Conservation (phyloP, 1,140 invertebrate genomes). For the Agrilus planipennis region DNA sequence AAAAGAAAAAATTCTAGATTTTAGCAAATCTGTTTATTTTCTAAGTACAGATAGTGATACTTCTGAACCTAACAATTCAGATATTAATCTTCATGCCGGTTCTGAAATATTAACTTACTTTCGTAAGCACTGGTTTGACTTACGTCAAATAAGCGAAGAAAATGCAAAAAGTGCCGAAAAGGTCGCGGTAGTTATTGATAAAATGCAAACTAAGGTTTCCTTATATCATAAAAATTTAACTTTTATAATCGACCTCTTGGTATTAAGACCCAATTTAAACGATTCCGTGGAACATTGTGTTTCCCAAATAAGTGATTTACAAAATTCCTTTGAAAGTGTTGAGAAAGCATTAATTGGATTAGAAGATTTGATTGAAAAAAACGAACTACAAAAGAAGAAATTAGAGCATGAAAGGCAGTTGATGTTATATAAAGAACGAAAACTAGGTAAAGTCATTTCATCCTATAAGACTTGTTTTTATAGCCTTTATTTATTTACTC, state of each 20-base stretch:
- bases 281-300: constrained; percentile 44
- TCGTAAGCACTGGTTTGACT: constrained; percentile 50
- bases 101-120: constrained; percentile 47
- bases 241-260: constrained; percentile 40
- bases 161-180: constrained; percentile 46
- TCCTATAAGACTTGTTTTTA: not conserved
- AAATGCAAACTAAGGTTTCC: constrained; percentile 41
- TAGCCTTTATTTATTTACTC: not conserved
- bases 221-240: constrained; percentile 41
- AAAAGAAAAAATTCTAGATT: constrained; percentile 26
- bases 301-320: constrained; percentile 45
- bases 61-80: constrained; percentile 15
- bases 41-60: too few species aligned
- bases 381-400: constrained; percentile 49
- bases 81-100: constrained; percentile 44
- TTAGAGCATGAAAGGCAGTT: constrained; percentile 50
- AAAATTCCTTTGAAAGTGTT: constrained; percentile 50
- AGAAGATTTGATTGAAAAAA: constrained; percentile 51
- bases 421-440: constrained; percentile 50
- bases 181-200: constrained; percentile 43
- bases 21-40: constrained; percentile 24
- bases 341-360: constrained; percentile 47
- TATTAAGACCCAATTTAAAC: constrained; percentile 44
- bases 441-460: constrained; percentile 40
- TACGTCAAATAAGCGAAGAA: constrained; percentile 49